Conservation (phyloP, 2,797 vertebrate genomes). For the Neoniphon sammara region DNA sequence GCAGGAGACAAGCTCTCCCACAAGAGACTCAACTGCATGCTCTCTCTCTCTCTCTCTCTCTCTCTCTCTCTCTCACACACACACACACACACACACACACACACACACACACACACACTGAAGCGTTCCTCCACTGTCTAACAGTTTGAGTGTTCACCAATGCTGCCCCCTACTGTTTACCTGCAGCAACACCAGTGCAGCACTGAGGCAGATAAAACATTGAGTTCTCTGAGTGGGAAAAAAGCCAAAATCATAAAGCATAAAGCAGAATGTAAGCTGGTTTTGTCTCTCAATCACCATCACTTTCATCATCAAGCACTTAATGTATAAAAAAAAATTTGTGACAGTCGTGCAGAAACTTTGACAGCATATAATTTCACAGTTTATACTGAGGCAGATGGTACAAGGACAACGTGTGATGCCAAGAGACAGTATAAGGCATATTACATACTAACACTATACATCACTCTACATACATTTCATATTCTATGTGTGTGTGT, state of each 20-base stretch:
- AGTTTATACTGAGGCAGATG: background rate
- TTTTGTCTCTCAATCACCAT: background rate
- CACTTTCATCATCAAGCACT: background rate
- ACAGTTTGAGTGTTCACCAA: background rate
- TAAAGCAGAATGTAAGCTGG: background rate
- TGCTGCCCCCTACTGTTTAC: conserved; percentile 42
- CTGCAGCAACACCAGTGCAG: conserved; percentile 3
- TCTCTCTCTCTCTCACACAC: background rate
- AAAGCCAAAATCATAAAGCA: background rate
- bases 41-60: too few species aligned
- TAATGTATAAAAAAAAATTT: too few species aligned
- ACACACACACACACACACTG: conserved; percentile 6
- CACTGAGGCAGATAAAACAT: background rate
- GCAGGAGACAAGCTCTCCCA: too few species aligned
- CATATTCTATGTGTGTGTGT: background rate
- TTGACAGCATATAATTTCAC: too few species aligned
- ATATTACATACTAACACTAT: background rate
- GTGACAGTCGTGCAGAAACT: too few species aligned
- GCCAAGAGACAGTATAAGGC: background rate
- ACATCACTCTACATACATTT: background rate
- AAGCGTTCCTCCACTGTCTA: background rate
- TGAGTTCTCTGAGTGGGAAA: background rate
- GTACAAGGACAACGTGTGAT: too few species aligned
- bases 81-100: background rate
- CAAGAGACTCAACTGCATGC: too few species aligned